phyloP scores from a whole-genome alignment of 2,888 invertebrate species.

The Hoplodrina blanda region DNA sequence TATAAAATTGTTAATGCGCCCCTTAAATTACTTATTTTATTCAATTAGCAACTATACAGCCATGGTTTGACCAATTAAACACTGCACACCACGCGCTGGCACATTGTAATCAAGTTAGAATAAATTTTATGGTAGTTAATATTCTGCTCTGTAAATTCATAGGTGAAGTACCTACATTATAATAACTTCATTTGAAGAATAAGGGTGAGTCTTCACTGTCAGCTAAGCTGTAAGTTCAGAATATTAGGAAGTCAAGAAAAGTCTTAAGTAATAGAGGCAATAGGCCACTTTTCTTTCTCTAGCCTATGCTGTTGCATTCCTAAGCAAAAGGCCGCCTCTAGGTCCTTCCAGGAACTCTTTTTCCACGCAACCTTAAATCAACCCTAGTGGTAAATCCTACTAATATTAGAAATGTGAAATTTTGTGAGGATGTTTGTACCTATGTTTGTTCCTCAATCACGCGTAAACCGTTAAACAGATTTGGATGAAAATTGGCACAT shows the following conservation, averaged over 20 bases:
- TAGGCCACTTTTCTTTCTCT: too few relatives aligned
- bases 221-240: not conserved
- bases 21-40: slow-evolving; percentile 27
- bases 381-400: too few relatives aligned
- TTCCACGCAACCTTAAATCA: too few relatives aligned
- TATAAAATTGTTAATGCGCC: slow-evolving; percentile 4
- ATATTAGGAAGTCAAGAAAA: not conserved
- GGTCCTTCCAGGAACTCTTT: too few relatives aligned
- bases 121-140: slow-evolving; percentile 58
- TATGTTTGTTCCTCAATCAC: too few relatives aligned
- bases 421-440: too few relatives aligned
- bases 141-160: slow-evolving; percentile 43
- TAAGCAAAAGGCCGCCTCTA: too few relatives aligned
- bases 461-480: too few relatives aligned
- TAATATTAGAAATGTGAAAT: too few relatives aligned
- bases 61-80: slow-evolving; percentile 26
- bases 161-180: slow-evolving; percentile 20
- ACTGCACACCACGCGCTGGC: slow-evolving; percentile 10
- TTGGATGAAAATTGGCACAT: too few relatives aligned
- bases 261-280: too few relatives aligned
- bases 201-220: not conserved
- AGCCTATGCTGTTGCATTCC: too few relatives aligned
- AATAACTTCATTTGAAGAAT: slow-evolving; percentile 44
- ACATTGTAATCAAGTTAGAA: slow-evolving; percentile 35
- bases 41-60: slow-evolving; percentile 28